These are phyloP conservation scores for Eupithecia centaureata DNA, from an alignment of 2,888 invertebrate genomes.

Conservation along the genomic window DNA sequence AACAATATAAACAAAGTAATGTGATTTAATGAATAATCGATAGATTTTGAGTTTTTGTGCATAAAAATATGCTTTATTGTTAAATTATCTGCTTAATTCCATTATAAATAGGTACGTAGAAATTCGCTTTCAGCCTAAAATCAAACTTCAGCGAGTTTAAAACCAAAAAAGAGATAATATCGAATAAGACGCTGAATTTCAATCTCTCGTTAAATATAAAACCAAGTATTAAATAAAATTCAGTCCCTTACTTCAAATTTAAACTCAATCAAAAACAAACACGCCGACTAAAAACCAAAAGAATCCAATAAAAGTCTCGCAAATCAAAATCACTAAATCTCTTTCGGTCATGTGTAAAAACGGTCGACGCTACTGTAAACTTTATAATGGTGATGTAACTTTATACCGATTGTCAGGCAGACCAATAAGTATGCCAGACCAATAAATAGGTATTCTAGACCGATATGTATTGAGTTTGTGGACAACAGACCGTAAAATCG, in stretches of 20 bases:
- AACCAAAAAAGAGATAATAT: background rate
- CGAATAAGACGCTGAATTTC: background rate
- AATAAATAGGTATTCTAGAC: slow-evolving; percentile 1
- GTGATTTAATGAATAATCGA: too few species aligned
- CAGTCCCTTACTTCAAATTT: background rate
- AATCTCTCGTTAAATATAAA: background rate
- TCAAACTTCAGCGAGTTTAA: too few species aligned
- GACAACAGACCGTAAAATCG: slow-evolving; percentile 25
- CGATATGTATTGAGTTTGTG: slow-evolving; percentile 14
- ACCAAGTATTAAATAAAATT: background rate
- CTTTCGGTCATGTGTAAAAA: slow-evolving; percentile 4
- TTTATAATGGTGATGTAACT: slow-evolving; percentile 9
- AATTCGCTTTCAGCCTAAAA: background rate
- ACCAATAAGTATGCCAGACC: slow-evolving; percentile 17
- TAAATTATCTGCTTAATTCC: background rate
- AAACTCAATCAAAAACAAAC: slow-evolving; percentile 4
- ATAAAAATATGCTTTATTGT: too few species aligned
- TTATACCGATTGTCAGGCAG: background rate
- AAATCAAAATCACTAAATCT: background rate
- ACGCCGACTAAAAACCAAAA: background rate
- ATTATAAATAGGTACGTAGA: too few species aligned
- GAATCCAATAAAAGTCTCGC: background rate
- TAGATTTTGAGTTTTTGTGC: background rate
- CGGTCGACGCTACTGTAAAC: slow-evolving; percentile 4
- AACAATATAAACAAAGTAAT: too few species aligned